Percentiles rank a stretch among this genome's conserved stretches.
Conservation (phyloP, 1,140 invertebrate genomes). For the Cepaea nemoralis region DNA sequence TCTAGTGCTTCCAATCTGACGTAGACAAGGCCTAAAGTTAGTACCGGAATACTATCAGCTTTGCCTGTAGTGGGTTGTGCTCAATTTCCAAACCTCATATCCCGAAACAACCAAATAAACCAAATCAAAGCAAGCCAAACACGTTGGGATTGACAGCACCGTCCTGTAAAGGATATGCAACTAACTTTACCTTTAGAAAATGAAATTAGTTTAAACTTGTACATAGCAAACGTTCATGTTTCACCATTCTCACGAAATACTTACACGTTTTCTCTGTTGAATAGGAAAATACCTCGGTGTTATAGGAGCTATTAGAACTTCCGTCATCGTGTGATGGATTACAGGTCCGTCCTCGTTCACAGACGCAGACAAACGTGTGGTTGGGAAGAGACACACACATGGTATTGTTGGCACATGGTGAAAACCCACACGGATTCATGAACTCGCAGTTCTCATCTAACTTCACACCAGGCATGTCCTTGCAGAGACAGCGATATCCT, state of each 20-base stretch:
- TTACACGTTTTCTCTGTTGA: background rate
- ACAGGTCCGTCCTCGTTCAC: background rate
- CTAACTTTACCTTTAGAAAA: too few species aligned
- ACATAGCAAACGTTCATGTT: background rate
- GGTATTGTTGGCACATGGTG: background rate
- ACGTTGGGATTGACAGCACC: too few species aligned
- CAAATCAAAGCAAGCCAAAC: too few species aligned
- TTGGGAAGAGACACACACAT: background rate
- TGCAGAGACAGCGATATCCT: slow-evolving; percentile 6
- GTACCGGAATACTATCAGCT: too few species aligned
- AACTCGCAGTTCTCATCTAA: slow-evolving; percentile 11
- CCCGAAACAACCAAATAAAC: too few species aligned
- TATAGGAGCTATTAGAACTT: background rate
- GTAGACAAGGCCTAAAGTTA: too few species aligned
- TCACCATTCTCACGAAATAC: background rate
- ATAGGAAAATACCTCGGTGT: background rate
- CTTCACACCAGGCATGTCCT: background rate
- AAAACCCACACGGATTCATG: background rate
- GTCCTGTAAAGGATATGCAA: too few species aligned
- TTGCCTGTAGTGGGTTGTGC: too few species aligned
- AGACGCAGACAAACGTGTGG: background rate
- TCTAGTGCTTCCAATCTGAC: too few species aligned
- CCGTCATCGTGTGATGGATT: too few species aligned
- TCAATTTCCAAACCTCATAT: too few species aligned
- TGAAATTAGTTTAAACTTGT: too few species aligned